These are phyloP conservation scores for Drepanosiphum platanoidis DNA, from an alignment of 2,888 invertebrate species.

Conservation along the genomic window DNA sequence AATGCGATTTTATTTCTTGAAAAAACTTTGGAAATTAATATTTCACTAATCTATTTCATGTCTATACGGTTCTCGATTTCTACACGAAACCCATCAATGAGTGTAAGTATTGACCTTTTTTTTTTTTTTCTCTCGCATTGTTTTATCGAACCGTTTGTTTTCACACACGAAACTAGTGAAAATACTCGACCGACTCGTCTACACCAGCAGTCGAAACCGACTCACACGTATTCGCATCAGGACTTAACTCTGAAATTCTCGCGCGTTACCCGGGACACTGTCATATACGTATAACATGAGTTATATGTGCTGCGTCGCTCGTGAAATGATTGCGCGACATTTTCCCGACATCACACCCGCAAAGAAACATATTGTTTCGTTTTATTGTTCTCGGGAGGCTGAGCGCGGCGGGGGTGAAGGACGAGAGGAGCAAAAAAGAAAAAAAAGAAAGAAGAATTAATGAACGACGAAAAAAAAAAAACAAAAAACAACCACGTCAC, in stretches of 20 bases:
- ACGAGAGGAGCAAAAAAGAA: neutral
- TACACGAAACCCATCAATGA: no score
- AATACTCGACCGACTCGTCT: neutral
- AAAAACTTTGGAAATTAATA: no score
- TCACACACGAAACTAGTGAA: neutral
- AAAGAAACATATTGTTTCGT: neutral
- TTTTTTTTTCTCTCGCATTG: no score
- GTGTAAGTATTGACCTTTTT: no score
- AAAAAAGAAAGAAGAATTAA: neutral
- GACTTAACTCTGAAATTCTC: neutral
- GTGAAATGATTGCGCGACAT: neutral
- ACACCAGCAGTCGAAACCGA: neutral
- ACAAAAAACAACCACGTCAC: neutral
- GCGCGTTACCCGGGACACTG: no score
- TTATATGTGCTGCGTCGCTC: neutral
- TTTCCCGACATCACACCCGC: constrained; percentile 6
- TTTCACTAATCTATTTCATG: no score
- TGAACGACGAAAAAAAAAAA: neutral
- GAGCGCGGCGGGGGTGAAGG: neutral
- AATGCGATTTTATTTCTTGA: no score
- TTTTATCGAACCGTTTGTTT: no score
- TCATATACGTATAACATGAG: neutral
- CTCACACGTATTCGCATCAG: neutral
- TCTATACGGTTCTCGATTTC: no score
- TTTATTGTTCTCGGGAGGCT: constrained; percentile 48